Evolutionary conservation across 2,113 vertebrate species (phyloP).

Genomic region (Actenoides lindsayi): DNA sequence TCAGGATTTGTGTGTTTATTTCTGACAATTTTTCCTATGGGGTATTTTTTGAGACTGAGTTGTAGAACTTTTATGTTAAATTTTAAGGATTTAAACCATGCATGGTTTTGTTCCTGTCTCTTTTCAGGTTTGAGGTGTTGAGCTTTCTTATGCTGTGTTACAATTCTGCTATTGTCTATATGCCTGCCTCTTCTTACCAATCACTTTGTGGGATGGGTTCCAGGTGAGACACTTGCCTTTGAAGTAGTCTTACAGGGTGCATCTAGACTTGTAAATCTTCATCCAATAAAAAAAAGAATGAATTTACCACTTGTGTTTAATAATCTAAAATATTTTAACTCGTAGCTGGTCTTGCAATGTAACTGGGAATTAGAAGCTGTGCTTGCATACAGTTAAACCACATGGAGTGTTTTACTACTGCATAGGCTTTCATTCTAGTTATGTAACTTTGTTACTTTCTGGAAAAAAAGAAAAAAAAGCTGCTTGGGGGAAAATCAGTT

Average conservation of each 20-base stretch:
- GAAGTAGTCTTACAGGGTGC: neutral
- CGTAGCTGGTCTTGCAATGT: neutral
- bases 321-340: neutral
- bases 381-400: neutral
- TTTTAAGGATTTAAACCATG: neutral
- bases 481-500: neutral
- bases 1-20: neutral
- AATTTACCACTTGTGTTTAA: neutral
- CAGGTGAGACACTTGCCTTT: conserved; percentile 80
- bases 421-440: neutral
- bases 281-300: neutral
- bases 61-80: neutral
- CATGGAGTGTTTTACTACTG: neutral
- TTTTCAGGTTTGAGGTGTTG: conserved; percentile 93
- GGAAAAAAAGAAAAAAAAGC: neutral
- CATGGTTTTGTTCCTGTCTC: neutral
- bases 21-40: neutral
- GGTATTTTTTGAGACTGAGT: neutral
- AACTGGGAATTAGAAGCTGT: neutral
- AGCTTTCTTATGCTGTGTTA: conserved; percentile 99
- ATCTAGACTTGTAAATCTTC: neutral
- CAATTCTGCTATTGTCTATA: conserved; percentile 96
- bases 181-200: conserved; percentile 95
- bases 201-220: conserved; percentile 96
- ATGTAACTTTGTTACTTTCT: neutral